Conservation (phyloP, 2,888 invertebrate species). For the Frankliniella fusca region DNA sequence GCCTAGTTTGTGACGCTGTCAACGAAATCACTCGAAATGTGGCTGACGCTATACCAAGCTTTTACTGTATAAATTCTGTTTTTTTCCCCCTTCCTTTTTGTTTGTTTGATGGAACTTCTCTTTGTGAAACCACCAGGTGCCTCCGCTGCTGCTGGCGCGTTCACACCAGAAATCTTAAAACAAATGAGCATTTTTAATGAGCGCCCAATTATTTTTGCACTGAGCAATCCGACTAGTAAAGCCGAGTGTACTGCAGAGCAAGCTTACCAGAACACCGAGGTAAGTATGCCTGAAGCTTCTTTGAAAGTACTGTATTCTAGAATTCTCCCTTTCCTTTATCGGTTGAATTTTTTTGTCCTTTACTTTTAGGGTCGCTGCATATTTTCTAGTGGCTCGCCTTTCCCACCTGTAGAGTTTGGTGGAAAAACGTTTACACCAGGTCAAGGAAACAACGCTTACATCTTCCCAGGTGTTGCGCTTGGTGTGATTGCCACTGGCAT, state of each 20-base stretch:
- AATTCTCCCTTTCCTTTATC: too few species aligned
- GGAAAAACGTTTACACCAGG: conserved; percentile 84
- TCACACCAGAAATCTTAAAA: conserved; percentile 78
- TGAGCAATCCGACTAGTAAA: conserved; percentile 96
- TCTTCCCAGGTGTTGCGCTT: conserved; percentile 93
- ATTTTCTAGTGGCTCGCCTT: conserved; percentile 95
- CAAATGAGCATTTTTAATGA: conserved; percentile 84
- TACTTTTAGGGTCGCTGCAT: conserved; percentile 76
- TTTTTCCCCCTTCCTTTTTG: too few species aligned
- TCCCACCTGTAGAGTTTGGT: conserved; percentile 74
- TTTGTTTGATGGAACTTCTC: too few species aligned
- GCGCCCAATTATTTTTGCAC: conserved; percentile 89
- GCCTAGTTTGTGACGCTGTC: too few species aligned
- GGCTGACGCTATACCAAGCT: too few species aligned
- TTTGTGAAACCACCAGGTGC: conserved; percentile 60
- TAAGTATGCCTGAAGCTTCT: conserved; percentile 46
- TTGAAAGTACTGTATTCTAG: conserved; percentile 29
- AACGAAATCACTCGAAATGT: too few species aligned
- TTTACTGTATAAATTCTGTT: too few species aligned
- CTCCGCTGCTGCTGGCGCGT: conserved; percentile 86
- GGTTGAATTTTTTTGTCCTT: background rate
- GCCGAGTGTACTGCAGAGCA: conserved; percentile 97
- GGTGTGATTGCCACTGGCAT: conserved; percentile 89
- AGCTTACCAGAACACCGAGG: conserved; percentile 86
- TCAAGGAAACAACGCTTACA: conserved; percentile 97